Evolutionary conservation across 2,888 invertebrate species (phyloP).

Genomic region (Strigamia maritima): DNA sequence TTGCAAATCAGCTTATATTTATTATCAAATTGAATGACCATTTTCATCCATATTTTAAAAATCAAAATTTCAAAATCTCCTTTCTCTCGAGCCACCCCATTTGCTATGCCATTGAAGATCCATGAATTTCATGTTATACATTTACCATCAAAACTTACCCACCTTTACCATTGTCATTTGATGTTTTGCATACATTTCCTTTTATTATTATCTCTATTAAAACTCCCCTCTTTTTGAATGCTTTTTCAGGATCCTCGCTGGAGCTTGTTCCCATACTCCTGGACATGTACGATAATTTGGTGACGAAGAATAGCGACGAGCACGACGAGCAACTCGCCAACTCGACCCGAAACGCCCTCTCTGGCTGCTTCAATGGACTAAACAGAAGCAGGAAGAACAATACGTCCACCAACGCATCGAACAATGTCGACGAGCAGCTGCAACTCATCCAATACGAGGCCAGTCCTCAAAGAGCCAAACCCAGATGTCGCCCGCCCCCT

Average conservation of each 20-base stretch:
- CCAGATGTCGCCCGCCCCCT: conserved; percentile 7
- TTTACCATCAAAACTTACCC: too few relatives aligned
- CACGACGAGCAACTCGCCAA: conserved; percentile 45
- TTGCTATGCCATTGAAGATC: too few relatives aligned
- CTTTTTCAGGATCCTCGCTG: conserved; percentile 70
- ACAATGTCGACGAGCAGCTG: neutral
- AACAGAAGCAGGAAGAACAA: neutral
- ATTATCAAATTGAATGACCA: too few relatives aligned
- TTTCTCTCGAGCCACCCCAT: too few relatives aligned
- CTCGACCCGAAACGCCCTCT: neutral
- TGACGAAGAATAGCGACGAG: conserved; percentile 45
- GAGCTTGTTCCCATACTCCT: conserved; percentile 81
- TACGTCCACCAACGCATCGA: neutral
- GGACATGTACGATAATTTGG: conserved; percentile 78
- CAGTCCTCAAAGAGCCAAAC: neutral
- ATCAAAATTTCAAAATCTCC: too few relatives aligned
- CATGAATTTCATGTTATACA: too few relatives aligned
- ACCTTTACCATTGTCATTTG: too few relatives aligned
- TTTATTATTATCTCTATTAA: neutral
- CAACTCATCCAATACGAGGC: conserved; percentile 13
- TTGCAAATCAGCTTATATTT: too few relatives aligned
- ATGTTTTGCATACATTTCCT: too few relatives aligned
- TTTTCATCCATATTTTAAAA: too few relatives aligned
- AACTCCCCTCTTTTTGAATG: conserved; percentile 48
- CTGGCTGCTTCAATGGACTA: neutral